Evolutionary conservation across 2,797 vertebrate species (phyloP).

Genomic region (Chelidonichthys spinosus): DNA sequence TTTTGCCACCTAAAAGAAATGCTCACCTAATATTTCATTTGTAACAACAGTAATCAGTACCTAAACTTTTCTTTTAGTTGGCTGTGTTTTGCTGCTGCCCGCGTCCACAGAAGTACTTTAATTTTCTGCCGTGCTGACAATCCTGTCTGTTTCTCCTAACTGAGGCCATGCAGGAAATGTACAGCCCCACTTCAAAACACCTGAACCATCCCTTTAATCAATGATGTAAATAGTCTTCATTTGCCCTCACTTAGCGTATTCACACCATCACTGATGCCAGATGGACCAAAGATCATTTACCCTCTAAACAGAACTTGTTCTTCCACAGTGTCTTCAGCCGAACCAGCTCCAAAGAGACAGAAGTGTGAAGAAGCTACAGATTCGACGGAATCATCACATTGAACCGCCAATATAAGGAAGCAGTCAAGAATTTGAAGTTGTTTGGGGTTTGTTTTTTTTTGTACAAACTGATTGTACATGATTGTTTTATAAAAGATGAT

Average conservation of each 20-base stretch:
- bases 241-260: not conserved
- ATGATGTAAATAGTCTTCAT: not conserved
- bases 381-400: constrained; percentile 18
- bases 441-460: constrained; percentile 22
- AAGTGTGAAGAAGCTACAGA: constrained; percentile 75
- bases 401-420: not conserved
- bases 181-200: no score
- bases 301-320: constrained; percentile 21
- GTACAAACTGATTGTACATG: constrained; percentile 1
- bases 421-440: not conserved
- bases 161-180: no score
- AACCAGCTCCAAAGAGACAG: constrained; percentile 89
- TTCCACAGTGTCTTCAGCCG: constrained; percentile 78
- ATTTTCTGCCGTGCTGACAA: no score
- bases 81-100: no score
- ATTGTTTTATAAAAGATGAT: constrained; percentile 45
- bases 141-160: no score
- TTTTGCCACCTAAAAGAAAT: no score
- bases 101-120: no score
- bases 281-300: not conserved
- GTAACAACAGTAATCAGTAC: no score
- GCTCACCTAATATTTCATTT: no score
- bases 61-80: no score
- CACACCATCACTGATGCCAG: not conserved
- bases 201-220: no score